Conservation (phyloP, 53 echinoderm and acorn worm species). For the Hippasteria phrygiana region DNA sequence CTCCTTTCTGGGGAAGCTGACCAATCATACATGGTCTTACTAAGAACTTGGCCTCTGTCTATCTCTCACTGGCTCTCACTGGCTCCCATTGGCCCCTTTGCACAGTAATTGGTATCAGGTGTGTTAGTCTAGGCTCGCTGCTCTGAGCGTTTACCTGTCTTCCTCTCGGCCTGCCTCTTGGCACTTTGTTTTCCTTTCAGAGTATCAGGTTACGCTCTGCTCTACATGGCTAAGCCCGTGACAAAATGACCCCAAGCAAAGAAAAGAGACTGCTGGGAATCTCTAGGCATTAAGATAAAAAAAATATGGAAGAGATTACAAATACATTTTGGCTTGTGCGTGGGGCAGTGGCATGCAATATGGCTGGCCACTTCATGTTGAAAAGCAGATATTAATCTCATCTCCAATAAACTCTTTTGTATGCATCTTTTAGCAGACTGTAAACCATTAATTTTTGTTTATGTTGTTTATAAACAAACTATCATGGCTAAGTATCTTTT, state of each 20-base stretch:
- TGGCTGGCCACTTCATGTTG: neutral
- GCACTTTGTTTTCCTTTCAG: conserved; percentile 52
- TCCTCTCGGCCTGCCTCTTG: conserved; percentile 41
- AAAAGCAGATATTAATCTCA: too few species aligned
- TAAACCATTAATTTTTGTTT: too few species aligned
- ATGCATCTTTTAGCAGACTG: too few species aligned
- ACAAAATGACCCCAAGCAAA: conserved; percentile 36
- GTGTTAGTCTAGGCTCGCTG: conserved; percentile 32
- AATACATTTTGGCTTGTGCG: neutral
- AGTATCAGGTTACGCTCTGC: conserved; percentile 34
- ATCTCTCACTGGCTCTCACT: neutral
- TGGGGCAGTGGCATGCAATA: neutral
- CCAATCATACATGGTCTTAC: neutral
- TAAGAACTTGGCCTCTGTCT: neutral
- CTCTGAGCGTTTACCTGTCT: conserved; percentile 47
- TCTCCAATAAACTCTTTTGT: too few species aligned
- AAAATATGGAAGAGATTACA: neutral
- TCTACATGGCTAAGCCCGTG: conserved; percentile 35
- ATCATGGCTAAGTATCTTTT: too few species aligned
- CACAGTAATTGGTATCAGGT: conserved; percentile 35
- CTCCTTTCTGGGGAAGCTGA: neutral
- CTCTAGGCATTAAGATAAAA: neutral
- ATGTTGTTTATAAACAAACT: too few species aligned
- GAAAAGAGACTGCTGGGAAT: neutral
- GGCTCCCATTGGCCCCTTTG: neutral